Conservation (phyloP, 2,797 vertebrate species). For the Phataginus tricuspis region DNA sequence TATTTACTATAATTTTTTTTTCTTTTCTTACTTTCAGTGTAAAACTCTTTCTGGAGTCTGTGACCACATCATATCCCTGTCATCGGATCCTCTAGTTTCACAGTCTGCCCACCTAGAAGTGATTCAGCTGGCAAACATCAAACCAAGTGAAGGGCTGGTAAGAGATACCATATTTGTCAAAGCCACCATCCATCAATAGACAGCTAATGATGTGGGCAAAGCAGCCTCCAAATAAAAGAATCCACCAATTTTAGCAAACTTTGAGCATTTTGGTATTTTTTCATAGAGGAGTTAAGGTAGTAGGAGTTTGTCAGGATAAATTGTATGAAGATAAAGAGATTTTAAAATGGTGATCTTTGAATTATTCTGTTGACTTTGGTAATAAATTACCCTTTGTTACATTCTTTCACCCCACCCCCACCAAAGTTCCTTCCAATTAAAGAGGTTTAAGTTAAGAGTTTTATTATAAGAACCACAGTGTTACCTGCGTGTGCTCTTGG, state of each 20-base stretch:
- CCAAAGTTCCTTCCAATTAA: not conserved
- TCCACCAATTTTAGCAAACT: conserved; percentile 47
- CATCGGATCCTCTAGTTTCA: conserved; percentile 98
- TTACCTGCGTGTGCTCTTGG: not conserved
- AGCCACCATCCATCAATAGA: conserved; percentile 63
- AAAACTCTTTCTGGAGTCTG: conserved; percentile 98
- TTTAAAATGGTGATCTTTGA: conserved; percentile 38
- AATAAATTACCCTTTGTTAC: not conserved
- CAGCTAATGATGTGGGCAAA: conserved; percentile 19
- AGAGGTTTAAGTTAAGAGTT: conserved; percentile 26
- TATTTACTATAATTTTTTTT: conserved; percentile 55
- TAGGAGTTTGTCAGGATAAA: conserved; percentile 11
- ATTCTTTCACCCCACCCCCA: not conserved
- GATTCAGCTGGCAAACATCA: conserved; percentile 98
- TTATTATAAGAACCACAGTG: not conserved
- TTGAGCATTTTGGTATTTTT: not conserved
- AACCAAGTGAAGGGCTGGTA: conserved; percentile 97
- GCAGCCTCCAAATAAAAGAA: not conserved
- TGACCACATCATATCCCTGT: conserved; percentile 98
- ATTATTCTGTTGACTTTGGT: conserved; percentile 46
- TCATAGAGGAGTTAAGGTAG: not conserved
- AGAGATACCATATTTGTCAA: conserved; percentile 87
- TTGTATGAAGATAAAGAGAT: conserved; percentile 40
- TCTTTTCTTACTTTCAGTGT: conserved; percentile 88
- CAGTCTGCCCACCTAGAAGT: conserved; percentile 99